Conservation (phyloP, 2,797 vertebrate species). For the Eulemur rubriventer region DNA sequence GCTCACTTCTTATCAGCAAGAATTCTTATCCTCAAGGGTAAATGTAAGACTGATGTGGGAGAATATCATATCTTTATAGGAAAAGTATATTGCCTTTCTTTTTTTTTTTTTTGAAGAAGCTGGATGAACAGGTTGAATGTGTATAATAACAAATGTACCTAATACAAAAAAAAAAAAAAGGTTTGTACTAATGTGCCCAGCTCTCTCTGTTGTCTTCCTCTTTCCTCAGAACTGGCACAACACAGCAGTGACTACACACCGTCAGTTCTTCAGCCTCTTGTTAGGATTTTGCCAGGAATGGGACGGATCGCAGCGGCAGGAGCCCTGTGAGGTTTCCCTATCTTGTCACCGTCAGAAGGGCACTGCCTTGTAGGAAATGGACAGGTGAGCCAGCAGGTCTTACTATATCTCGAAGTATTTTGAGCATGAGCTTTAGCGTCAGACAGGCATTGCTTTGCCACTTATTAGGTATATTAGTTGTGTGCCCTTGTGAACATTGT, state of each 20-base stretch:
- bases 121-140: background rate
- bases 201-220: background rate
- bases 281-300: background rate
- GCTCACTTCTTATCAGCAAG: conserved; percentile 78
- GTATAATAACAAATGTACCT: background rate
- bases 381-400: rapidly evolving
- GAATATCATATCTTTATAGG: conserved; percentile 15
- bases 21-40: conserved; percentile 63
- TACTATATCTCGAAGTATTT: background rate
- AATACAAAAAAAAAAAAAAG: background rate
- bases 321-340: rapidly evolving
- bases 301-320: background rate
- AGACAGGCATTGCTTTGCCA: background rate
- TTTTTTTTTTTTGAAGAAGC: background rate
- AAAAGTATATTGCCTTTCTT: background rate
- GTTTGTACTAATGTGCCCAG: too few relatives aligned
- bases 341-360: rapidly evolving
- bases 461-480: too few relatives aligned
- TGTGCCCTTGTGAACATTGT: background rate
- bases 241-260: rapidly evolving
- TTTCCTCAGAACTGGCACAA: background rate
- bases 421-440: background rate
- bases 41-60: conserved; percentile 49
- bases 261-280: background rate
- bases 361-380: background rate